Evolutionary conservation across 2,888 invertebrate genomes (phyloP).

Genomic region (Drosophila fulvimacula): DNA sequence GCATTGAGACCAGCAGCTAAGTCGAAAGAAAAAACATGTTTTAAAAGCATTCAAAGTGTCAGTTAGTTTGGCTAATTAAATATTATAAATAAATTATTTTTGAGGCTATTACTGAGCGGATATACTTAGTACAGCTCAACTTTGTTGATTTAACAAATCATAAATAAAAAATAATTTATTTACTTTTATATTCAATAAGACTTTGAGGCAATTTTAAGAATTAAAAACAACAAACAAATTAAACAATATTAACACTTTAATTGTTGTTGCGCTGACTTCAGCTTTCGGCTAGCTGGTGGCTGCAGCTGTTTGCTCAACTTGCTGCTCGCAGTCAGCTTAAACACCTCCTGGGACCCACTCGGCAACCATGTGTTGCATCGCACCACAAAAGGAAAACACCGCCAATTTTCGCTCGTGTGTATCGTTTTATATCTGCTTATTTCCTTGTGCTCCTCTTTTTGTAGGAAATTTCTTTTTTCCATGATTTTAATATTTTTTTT

Average conservation of each 20-base stretch:
- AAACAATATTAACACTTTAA: neutral
- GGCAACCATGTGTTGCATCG: conserved; percentile 71
- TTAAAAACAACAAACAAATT: neutral
- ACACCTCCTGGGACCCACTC: conserved; percentile 43
- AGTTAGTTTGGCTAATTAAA: neutral
- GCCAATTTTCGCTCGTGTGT: conserved; percentile 39
- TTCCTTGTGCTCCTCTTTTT: conserved; percentile 30
- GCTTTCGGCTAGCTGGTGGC: neutral
- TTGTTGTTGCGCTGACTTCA: neutral
- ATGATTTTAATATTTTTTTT: conserved; percentile 11
- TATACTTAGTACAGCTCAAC: neutral
- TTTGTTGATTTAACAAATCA: neutral
- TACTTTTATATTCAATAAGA: neutral
- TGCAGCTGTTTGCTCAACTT: conserved; percentile 26
- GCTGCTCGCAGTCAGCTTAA: conserved; percentile 62
- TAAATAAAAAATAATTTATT: neutral
- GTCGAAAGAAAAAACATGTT: neutral
- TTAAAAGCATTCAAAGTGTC: neutral
- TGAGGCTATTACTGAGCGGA: neutral
- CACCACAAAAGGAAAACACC: conserved; percentile 13
- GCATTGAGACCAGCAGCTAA: neutral
- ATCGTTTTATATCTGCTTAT: conserved; percentile 59
- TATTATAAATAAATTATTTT: neutral
- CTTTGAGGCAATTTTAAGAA: neutral
- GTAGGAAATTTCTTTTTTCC: conserved; percentile 15